Conservation (phyloP, 92 coral and sea anemone genomes). For the Epizoanthus ramosus region DNA sequence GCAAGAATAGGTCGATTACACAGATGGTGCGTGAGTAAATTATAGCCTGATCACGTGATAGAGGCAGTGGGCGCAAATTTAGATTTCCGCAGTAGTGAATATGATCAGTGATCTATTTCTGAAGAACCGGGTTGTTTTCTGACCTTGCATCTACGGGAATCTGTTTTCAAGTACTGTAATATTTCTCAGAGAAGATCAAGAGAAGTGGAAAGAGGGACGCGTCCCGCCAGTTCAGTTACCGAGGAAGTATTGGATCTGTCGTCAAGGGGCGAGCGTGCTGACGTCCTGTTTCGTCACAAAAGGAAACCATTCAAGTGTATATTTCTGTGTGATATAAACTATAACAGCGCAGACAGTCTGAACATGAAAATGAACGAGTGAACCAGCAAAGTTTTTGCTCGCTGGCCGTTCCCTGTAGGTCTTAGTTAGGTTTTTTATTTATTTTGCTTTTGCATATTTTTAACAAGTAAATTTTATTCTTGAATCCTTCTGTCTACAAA, state of each 20-base stretch:
- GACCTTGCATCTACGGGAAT: neutral
- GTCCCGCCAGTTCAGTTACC: no score
- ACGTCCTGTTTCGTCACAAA: constrained; percentile 38
- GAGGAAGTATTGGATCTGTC: constrained; percentile 3
- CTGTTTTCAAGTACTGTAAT: neutral
- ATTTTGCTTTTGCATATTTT: constrained; percentile 17
- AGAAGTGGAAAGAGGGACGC: no score
- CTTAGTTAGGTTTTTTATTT: constrained; percentile 37
- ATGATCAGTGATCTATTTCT: neutral
- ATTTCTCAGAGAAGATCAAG: neutral
- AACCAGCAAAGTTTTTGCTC: neutral
- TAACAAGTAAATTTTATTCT: constrained; percentile 7
- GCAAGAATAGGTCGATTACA: neutral
- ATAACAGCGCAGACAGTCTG: neutral
- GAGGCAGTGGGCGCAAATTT: constrained; percentile 2
- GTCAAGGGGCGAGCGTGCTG: constrained; percentile 11
- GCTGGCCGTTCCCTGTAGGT: constrained; percentile 4
- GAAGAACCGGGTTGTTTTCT: neutral
- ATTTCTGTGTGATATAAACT: no score
- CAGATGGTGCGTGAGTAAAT: constrained; percentile 16
- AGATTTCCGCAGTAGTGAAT: neutral
- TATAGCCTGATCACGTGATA: constrained; percentile 21
- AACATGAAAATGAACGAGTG: constrained; percentile 27
- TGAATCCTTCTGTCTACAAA: neutral
- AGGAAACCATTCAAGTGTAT: constrained; percentile 38